Evolutionary conservation across 2,797 vertebrate genomes (phyloP).

Genomic region (Zonotrichia albicollis): DNA sequence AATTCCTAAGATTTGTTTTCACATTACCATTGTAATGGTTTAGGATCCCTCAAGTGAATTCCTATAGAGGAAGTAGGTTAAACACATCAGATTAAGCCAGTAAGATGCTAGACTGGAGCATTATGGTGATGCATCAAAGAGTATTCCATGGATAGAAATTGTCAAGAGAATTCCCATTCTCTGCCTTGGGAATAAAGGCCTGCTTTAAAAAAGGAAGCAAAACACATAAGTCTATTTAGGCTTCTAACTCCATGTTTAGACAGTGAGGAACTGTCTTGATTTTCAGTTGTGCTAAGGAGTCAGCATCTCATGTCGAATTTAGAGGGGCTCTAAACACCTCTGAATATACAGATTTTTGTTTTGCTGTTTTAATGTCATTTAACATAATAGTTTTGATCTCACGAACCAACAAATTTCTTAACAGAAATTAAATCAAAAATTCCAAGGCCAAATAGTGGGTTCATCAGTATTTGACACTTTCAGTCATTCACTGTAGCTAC

Average conservation of each 20-base stretch:
- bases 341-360: background rate
- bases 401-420: background rate
- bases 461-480: background rate
- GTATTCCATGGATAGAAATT: background rate
- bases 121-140: background rate
- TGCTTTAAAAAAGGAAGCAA: slow-evolving; percentile 23
- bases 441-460: background rate
- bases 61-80: background rate
- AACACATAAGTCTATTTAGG: background rate
- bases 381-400: background rate
- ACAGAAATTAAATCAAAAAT: background rate
- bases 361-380: background rate
- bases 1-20: background rate
- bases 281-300: slow-evolving; percentile 23
- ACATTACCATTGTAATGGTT: background rate
- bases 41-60: background rate
- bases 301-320: background rate
- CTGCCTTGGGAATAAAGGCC: background rate
- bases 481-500: background rate
- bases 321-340: background rate
- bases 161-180: background rate
- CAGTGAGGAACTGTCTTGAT: background rate
- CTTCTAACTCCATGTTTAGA: slow-evolving; percentile 24
- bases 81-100: slow-evolving; percentile 14
- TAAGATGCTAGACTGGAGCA: background rate